Conservation (phyloP, 2,888 invertebrate genomes). For the Pecten maximus region DNA sequence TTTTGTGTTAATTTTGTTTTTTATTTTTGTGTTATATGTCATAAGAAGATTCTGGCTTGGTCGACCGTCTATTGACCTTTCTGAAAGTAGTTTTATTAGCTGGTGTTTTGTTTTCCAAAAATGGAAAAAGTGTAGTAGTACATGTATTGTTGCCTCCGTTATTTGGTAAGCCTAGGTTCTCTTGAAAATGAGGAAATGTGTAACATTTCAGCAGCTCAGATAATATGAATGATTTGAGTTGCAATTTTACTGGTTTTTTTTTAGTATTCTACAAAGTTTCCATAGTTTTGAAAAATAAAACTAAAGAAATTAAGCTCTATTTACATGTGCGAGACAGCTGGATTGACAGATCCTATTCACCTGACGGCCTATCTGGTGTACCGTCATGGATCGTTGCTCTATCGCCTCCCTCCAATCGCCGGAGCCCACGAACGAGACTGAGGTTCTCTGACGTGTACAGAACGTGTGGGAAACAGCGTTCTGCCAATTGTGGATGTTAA, state of each 20-base stretch:
- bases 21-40: no score
- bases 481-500: background rate
- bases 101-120: no score
- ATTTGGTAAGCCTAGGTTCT: no score
- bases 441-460: background rate
- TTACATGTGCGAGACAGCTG: conserved; percentile 25
- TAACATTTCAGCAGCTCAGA: no score
- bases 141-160: no score
- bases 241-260: background rate
- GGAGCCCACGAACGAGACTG: conserved; percentile 5
- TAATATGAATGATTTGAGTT: no score
- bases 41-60: no score
- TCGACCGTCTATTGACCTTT: no score
- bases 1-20: no score
- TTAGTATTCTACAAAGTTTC: background rate
- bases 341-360: conserved; percentile 33
- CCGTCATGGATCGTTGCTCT: conserved; percentile 5
- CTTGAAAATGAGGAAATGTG: no score
- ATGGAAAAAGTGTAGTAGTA: no score
- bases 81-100: no score
- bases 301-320: background rate
- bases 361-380: conserved; percentile 2
- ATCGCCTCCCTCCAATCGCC: background rate
- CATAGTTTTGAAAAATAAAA: conserved; percentile 21
- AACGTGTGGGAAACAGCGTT: conserved; percentile 10